Evolutionary conservation across 2,888 invertebrate species (phyloP), one percentile per base, ranked within the genome.

Genomic region (Agrilus biguttatus): DNA sequence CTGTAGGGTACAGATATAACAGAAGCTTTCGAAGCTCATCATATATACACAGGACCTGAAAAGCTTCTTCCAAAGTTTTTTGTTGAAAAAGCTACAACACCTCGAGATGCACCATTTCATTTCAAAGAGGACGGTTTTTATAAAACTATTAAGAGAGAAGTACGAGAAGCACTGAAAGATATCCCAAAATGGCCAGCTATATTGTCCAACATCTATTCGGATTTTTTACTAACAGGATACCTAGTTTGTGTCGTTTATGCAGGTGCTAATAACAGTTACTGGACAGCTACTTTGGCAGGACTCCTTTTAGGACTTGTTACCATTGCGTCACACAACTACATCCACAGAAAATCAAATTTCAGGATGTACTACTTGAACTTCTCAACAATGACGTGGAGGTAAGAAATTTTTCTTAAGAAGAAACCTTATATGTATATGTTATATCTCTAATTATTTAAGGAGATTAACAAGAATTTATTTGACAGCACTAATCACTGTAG

Each of bases 361-460:
- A 74, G 84, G 43, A 86, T 85, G 82, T 82, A 79, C 56, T 75
- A 82, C 46, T 83, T 84, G 54, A 82, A 86, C 55, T 64, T 88
- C 46, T 71, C 74, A 14, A 58, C 78, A 51, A 69, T 83, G 71
- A 77, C 78, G 2, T 76, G 77, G 39, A 71, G 72, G 78, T 78
- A 60, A 58, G 57, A 28, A 28, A 8, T 28, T 2, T 10, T 28
- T 28, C 28, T 28, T 28, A 17, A 4, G n/a, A n/a, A n/a, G n/a
- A n/a, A n/a, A n/a, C n/a, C n/a, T n/a, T n/a, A n/a, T n/a, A n/a
- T n/a, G n/a, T n/a, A n/a, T n/a, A n/a, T n/a, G n/a, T n/a, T n/a
- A n/a, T n/a, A n/a, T n/a, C n/a, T n/a, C n/a, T n/a, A n/a, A n/a
- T n/a, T n/a, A n/a, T n/a, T n/a, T n/a, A n/a, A n/a, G n/a, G n/a